A percentile compares a stretch with the other conserved stretches of the same genome.
Evolutionary conservation across 2,888 invertebrate species (phyloP).

Genomic region (Phorcus lineatus): DNA sequence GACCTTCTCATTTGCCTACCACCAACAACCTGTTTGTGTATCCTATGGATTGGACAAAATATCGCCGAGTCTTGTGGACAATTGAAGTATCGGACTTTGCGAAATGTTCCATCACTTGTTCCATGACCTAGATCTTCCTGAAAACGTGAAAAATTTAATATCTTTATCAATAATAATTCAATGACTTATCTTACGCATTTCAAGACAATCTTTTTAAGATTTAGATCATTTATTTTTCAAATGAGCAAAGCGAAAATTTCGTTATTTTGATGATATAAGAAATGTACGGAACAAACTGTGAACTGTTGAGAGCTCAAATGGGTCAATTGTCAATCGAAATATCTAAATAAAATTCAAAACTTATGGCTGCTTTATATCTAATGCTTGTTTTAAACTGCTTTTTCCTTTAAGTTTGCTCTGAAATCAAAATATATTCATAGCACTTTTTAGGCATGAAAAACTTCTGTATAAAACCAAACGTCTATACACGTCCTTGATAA

Average conservation of each 20-base stretch:
- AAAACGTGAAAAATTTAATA: conserved; percentile 17
- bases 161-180: too few species aligned
- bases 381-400: background rate
- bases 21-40: conserved; percentile 47
- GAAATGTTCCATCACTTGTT: conserved; percentile 58
- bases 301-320: too few species aligned
- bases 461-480: too few species aligned
- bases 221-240: background rate
- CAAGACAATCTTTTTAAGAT: background rate
- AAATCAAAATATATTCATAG: background rate
- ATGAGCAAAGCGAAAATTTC: background rate
- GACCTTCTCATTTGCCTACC: conserved; percentile 31
- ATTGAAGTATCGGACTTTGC: conserved; percentile 54
- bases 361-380: too few species aligned
- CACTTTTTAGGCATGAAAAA: background rate
- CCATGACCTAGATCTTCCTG: conserved; percentile 57
- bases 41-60: conserved; percentile 60
- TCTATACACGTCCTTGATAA: too few species aligned
- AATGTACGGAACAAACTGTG: too few species aligned
- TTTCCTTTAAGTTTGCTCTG: too few species aligned
- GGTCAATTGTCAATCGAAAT: too few species aligned
- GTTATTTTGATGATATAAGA: too few species aligned
- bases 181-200: too few species aligned
- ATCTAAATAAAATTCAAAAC: too few species aligned
- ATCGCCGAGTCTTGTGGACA: conserved; percentile 56